phyloP scores from a whole-genome alignment of 2,888 invertebrate genomes.

The Cremastinae sp. region DNA sequence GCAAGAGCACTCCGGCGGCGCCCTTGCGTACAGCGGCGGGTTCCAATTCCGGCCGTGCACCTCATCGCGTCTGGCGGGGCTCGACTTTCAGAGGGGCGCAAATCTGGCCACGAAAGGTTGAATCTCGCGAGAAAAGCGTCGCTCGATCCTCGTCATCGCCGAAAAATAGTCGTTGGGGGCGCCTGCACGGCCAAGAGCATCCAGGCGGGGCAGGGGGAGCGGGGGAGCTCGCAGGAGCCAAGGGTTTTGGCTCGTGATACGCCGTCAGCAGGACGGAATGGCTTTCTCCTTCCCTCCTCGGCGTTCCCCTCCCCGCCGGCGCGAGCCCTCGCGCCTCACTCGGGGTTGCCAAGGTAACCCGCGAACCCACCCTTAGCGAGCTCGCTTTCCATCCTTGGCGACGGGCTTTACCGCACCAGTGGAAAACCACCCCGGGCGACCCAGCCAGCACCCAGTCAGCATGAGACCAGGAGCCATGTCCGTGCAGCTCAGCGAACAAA shows the following conservation, averaged over 20 bases:
- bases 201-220: slow-evolving; percentile 53
- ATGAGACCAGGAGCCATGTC: slow-evolving; percentile 22
- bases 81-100: slow-evolving; percentile 10
- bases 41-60: slow-evolving; percentile 12
- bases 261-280: slow-evolving; percentile 79
- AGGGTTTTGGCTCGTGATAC: slow-evolving; percentile 72
- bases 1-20: slow-evolving; percentile 10
- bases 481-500: neutral
- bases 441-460: slow-evolving; percentile 60
- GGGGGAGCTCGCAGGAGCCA: slow-evolving; percentile 66
- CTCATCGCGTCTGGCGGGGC: neutral
- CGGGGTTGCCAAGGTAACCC: slow-evolving; percentile 73
- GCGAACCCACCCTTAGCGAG: slow-evolving; percentile 76
- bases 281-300: slow-evolving; percentile 76
- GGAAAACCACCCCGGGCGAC: slow-evolving; percentile 67
- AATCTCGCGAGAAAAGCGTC: neutral
- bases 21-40: slow-evolving; percentile 24
- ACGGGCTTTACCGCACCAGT: slow-evolving; percentile 61
- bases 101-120: neutral
- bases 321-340: slow-evolving; percentile 66
- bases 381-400: slow-evolving; percentile 61
- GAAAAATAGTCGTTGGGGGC: too few species aligned
- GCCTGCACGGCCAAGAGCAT: slow-evolving; percentile 30
- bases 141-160: too few species aligned
- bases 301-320: slow-evolving; percentile 15